phyloP scores from a whole-genome alignment of 2,797 vertebrate species.

The Gallirallus australis region DNA sequence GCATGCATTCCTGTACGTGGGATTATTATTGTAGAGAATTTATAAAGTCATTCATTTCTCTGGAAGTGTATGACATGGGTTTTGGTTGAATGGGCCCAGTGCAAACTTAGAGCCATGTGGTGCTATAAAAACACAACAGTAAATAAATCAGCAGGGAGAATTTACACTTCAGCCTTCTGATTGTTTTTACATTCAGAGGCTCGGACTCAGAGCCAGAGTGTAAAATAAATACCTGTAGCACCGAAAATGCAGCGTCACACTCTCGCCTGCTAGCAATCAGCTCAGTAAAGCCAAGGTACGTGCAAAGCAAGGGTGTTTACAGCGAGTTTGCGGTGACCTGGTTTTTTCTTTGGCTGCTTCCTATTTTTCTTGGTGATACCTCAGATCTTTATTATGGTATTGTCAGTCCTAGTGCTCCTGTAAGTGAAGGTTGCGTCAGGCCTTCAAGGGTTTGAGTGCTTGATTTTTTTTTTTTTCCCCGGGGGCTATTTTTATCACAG shows the following conservation, averaged over 20 bases:
- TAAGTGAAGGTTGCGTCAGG: slow-evolving; percentile 21
- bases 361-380: slow-evolving; percentile 62
- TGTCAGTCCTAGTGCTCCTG: neutral
- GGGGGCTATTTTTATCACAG: slow-evolving; percentile 37
- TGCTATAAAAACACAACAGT: slow-evolving; percentile 91
- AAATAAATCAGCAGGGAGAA: slow-evolving; percentile 90
- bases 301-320: slow-evolving; percentile 34
- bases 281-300: neutral
- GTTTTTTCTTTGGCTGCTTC: slow-evolving; percentile 29
- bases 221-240: slow-evolving; percentile 78
- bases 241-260: slow-evolving; percentile 65
- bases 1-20: slow-evolving; percentile 86
- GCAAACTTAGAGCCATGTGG: slow-evolving; percentile 89
- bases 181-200: slow-evolving; percentile 79
- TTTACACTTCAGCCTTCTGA: slow-evolving; percentile 76
- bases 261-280: slow-evolving; percentile 39
- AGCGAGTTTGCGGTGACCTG: neutral
- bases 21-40: slow-evolving; percentile 94
- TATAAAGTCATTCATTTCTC: slow-evolving; percentile 95
- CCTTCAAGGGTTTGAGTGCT: neutral
- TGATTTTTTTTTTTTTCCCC: neutral
- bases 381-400: slow-evolving; percentile 53
- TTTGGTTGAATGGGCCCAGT: slow-evolving; percentile 89
- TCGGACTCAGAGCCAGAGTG: slow-evolving; percentile 71
- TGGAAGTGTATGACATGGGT: slow-evolving; percentile 91